Evolutionary conservation across 2,113 vertebrate genomes (phyloP).

Genomic region (Haemorhous mexicanus): DNA sequence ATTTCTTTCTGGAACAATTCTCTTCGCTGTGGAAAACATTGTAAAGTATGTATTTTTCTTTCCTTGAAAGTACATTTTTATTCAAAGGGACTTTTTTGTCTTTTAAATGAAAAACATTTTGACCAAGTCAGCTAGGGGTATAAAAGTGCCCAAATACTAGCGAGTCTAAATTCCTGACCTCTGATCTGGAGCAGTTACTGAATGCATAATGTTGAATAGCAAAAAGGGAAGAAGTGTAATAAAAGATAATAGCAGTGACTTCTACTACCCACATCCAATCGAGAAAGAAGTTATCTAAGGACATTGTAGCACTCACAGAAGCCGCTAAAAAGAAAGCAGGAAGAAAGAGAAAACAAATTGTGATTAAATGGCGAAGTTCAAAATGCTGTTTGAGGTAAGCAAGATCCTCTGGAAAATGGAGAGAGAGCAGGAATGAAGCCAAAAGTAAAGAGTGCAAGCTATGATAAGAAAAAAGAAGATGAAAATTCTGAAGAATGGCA

Average conservation of each 20-base stretch:
- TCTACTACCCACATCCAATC: conserved; percentile 11
- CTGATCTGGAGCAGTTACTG: conserved; percentile 25
- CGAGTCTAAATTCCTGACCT: background rate
- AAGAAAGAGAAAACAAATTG: conserved; percentile 27
- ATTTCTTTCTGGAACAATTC: background rate
- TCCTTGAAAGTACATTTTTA: background rate
- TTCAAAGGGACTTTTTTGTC: background rate
- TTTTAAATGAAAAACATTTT: conserved; percentile 26
- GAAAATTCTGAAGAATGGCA: conserved; percentile 23
- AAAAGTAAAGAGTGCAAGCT: conserved; percentile 24
- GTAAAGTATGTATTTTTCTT: background rate
- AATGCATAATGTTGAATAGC: conserved; percentile 13
- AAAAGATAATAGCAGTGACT: conserved; percentile 37
- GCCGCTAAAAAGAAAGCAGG: background rate
- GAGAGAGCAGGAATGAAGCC: background rate
- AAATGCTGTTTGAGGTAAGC: conserved; percentile 43
- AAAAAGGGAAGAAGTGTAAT: conserved; percentile 26
- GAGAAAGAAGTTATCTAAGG: conserved; percentile 40
- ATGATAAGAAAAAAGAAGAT: conserved; percentile 30
- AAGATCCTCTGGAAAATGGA: conserved; percentile 21
- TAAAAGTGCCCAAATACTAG: background rate
- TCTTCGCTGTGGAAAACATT: background rate
- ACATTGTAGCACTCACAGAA: background rate
- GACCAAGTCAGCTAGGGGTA: background rate
- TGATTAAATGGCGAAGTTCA: conserved; percentile 7